These are phyloP conservation scores for Anniella stebbinsi DNA, from an alignment of 2,797 vertebrate species.

Conservation along the genomic window DNA sequence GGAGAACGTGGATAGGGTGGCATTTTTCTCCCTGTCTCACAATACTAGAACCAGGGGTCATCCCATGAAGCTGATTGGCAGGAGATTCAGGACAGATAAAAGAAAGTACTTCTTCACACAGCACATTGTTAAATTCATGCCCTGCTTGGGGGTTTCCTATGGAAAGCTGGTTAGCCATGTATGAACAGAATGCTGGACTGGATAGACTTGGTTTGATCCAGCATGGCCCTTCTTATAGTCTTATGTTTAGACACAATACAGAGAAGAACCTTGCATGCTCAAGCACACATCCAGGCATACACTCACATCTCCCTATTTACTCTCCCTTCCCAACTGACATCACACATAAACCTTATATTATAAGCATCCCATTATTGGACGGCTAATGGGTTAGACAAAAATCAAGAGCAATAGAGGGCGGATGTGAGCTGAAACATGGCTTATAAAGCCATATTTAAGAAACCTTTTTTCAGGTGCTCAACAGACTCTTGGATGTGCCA, in stretches of 20 bases:
- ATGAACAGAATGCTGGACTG: too few relatives aligned
- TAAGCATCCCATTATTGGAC: conserved; percentile 11
- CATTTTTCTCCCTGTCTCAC: too few relatives aligned
- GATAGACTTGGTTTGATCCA: too few relatives aligned
- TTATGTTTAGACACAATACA: conserved; percentile 8
- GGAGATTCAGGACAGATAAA: too few relatives aligned
- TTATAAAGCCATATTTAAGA: conserved; percentile 59
- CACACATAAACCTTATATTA: neutral
- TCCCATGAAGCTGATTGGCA: too few relatives aligned
- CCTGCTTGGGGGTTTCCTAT: too few relatives aligned
- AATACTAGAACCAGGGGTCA: too few relatives aligned
- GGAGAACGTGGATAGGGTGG: too few relatives aligned
- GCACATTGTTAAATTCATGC: too few relatives aligned
- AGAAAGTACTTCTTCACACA: too few relatives aligned
- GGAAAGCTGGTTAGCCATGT: too few relatives aligned
- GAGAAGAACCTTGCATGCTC: neutral
- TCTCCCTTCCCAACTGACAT: neutral
- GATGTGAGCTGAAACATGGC: conserved; percentile 29
- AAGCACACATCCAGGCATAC: neutral
- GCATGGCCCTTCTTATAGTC: too few relatives aligned
- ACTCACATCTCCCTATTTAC: neutral
- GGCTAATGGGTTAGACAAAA: conserved; percentile 57
- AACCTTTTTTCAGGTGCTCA: conserved; percentile 48
- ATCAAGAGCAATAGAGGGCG: conserved; percentile 50
- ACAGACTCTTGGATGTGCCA: conserved; percentile 46